Percentiles rank a stretch among this genome's conserved stretches.
Evolutionary conservation across 2,797 vertebrate species (phyloP).

Genomic region (Bryconaethiops microstoma): DNA sequence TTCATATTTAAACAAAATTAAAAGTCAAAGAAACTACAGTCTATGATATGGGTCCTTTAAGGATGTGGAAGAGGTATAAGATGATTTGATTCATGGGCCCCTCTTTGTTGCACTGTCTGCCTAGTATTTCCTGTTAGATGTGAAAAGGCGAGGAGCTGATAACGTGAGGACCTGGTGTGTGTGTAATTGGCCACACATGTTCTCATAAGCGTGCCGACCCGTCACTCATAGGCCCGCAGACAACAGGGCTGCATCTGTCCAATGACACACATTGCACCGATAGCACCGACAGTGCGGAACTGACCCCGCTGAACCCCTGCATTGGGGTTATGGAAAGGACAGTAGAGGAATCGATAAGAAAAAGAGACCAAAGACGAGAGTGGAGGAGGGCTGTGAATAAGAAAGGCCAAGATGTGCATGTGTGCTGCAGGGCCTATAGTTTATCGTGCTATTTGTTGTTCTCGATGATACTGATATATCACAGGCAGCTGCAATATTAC

Average conservation of each 20-base stretch:
- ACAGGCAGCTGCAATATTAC: too few relatives aligned
- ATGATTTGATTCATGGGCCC: conserved; percentile 20
- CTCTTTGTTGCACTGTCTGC: conserved; percentile 37
- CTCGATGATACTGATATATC: too few relatives aligned
- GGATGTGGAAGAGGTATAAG: neutral
- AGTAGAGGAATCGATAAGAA: neutral
- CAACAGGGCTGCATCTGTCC: conserved; percentile 42
- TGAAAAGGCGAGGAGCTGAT: conserved; percentile 54
- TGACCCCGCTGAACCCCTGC: conserved; percentile 54
- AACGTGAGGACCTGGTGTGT: conserved; percentile 53
- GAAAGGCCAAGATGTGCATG: neutral
- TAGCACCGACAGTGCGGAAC: conserved; percentile 59
- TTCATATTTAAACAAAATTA: too few relatives aligned
- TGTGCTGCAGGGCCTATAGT: neutral
- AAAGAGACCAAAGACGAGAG: conserved; percentile 13
- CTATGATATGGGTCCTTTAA: neutral
- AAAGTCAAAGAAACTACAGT: neutral
- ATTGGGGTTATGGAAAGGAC: conserved; percentile 50
- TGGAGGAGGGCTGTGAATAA: neutral
- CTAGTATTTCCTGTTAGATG: conserved; percentile 54
- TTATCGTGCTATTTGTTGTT: neutral
- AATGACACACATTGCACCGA: conserved; percentile 54
- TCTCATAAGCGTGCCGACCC: conserved; percentile 58
- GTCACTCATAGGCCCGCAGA: conserved; percentile 41
- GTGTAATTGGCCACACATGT: conserved; percentile 69